phyloP scores from a whole-genome alignment of 2,113 vertebrate genomes.

The Toxotes chatareus region DNA sequence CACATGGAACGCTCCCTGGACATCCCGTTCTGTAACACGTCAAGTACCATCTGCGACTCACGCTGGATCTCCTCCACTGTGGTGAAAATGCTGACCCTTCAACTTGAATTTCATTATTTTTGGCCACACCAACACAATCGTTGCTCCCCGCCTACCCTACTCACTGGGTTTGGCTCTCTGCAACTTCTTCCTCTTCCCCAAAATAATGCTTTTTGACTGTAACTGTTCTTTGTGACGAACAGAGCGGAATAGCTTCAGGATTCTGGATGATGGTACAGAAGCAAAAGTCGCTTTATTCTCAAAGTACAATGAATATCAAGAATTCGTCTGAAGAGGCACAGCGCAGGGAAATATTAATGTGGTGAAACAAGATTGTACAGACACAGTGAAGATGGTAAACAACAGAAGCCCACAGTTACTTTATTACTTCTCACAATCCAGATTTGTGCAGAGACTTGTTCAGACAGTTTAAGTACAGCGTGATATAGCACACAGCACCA shows the following conservation, averaged over 20 bases:
- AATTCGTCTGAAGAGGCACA: conserved; percentile 18
- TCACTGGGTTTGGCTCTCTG: neutral
- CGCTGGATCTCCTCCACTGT: too few relatives aligned
- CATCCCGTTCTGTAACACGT: too few relatives aligned
- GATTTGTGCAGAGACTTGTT: conserved; percentile 3
- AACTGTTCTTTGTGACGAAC: neutral
- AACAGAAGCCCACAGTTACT: conserved; percentile 2
- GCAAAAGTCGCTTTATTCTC: conserved; percentile 16
- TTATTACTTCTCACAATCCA: conserved; percentile 15
- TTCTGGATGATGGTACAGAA: neutral
- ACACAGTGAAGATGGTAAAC: conserved; percentile 1
- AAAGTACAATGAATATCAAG: conserved; percentile 11
- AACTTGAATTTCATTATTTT: neutral
- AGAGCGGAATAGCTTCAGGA: conserved; percentile 2
- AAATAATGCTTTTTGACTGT: neutral
- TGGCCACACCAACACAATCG: neutral
- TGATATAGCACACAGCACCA: neutral
- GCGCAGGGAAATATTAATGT: conserved; percentile 32
- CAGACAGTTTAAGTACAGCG: conserved; percentile 6
- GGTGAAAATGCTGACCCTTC: too few relatives aligned
- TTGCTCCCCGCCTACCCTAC: neutral
- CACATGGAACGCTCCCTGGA: too few relatives aligned
- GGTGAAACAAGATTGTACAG: conserved; percentile 17
- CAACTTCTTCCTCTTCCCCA: too few relatives aligned
- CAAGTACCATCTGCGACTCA: too few relatives aligned